These are phyloP conservation scores for Poecile montanus DNA, from an alignment of 2,797 vertebrate genomes.

Conservation along the genomic window DNA sequence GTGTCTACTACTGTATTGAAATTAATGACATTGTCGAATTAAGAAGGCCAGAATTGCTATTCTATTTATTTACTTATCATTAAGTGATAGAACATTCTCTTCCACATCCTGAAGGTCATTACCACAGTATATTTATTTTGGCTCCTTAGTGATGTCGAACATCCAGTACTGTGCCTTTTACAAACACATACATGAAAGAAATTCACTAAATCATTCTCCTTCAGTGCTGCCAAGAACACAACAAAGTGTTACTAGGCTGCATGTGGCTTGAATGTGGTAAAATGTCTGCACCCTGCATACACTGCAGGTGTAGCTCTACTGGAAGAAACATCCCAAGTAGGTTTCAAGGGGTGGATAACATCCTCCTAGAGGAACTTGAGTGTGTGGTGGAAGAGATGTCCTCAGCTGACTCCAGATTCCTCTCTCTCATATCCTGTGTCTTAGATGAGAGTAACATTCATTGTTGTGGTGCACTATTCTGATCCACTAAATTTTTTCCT, in stretches of 20 bases:
- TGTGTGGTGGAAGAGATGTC: background rate
- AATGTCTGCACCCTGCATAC: background rate
- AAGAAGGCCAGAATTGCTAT: background rate
- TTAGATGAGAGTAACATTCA: background rate
- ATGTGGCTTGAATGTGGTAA: background rate
- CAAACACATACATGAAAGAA: background rate
- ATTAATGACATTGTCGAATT: background rate
- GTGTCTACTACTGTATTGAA: background rate
- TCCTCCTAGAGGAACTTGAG: background rate
- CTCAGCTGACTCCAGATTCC: background rate
- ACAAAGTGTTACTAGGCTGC: background rate
- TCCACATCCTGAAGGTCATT: conserved; percentile 41
- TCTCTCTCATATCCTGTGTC: background rate
- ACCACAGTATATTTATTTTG: conserved; percentile 31
- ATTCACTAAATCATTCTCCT: background rate
- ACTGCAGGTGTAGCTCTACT: background rate
- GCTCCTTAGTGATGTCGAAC: background rate
- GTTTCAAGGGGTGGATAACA: background rate
- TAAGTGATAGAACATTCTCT: conserved; percentile 26
- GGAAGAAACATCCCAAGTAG: background rate
- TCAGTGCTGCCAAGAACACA: background rate
- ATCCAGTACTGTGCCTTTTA: conserved; percentile 34
- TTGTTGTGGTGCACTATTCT: background rate
- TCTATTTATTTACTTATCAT: conserved; percentile 33
- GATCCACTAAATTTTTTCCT: background rate